Evolutionary conservation across 1,140 invertebrate species (phyloP).

Genomic region (Aculops lycopersici): DNA sequence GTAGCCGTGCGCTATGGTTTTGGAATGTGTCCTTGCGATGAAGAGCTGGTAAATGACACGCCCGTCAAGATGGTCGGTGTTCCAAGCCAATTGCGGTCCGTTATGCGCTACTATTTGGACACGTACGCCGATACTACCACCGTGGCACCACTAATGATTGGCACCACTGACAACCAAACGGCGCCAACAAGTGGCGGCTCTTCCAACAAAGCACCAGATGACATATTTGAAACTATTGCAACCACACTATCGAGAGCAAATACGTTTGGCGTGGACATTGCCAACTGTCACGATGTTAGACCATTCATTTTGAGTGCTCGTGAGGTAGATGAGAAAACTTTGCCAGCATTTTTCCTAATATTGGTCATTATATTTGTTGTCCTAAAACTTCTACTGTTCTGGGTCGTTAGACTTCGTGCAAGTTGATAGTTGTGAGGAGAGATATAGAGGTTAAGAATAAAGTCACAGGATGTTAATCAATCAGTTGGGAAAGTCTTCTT

Average conservation of each 20-base stretch:
- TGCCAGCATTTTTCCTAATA: neutral
- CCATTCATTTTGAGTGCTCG: neutral
- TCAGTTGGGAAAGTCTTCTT: no score
- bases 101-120: neutral
- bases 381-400: neutral
- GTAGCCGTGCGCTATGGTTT: conserved; percentile 68
- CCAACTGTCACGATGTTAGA: neutral
- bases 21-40: conserved; percentile 11
- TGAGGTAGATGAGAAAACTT: neutral
- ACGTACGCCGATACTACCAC: neutral
- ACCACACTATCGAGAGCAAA: neutral
- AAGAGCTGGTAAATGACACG: neutral
- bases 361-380: neutral
- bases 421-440: no score
- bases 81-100: neutral
- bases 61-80: neutral
- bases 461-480: no score
- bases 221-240: neutral
- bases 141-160: neutral
- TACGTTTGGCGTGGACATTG: neutral
- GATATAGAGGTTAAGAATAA: no score
- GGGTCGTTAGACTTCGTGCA: neutral
- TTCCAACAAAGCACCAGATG: no score
- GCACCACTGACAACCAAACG: neutral
- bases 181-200: no score